Evolutionary conservation across 1,140 invertebrate genomes (phyloP), one percentile per base, ranked within the genome.

Genomic region (Drosophila nasuta): DNA sequence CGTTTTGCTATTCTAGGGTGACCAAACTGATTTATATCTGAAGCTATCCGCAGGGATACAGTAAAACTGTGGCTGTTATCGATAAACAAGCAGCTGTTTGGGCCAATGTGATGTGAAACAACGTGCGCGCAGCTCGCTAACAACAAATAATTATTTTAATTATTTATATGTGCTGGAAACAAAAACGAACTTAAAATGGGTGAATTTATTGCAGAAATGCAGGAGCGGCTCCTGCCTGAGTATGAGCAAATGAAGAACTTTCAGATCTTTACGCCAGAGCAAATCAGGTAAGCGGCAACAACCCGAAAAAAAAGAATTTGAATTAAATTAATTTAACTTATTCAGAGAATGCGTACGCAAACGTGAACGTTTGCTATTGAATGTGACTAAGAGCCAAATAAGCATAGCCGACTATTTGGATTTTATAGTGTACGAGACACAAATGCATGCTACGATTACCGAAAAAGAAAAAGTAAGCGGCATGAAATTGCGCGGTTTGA

Each of bases 141-240:
- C 8, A 54, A 25, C 17, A 43, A 45, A 10, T 38, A 25, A 8
- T 43, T 58, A 3, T 28, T 43, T 45, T 28, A 43, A 43, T 43
- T 43, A 13, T 43, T 45, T 45, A 10, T 8, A 43, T 58, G 35
- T 6, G 35, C 15, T 17, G 4, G 17, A 8, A 28, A 10, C 11
- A 54, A 3, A 35, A 3, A 79, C 57, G 25, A 49, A 20, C 15
- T 28, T 1, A 89, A 56, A 54, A 88, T 88, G 83, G 85, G 70
- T n/a, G 83, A 88, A 68, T 88, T 88, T 41, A 72, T 88, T 52
- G 70, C 81, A 45, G 83, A 92, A 63, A 89, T 92, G 77, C 91
- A 92, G 75, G 91, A 92, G 69, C 81, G 88, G 0, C 62, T 91
- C 20, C 75, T 92, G 58, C 88, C 88, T 11, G 91, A 92, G 25